A percentile compares a stretch with the other conserved stretches of the same genome.
Conservation (phyloP, 2,888 invertebrate genomes). For the Dexiosoma caninum region DNA sequence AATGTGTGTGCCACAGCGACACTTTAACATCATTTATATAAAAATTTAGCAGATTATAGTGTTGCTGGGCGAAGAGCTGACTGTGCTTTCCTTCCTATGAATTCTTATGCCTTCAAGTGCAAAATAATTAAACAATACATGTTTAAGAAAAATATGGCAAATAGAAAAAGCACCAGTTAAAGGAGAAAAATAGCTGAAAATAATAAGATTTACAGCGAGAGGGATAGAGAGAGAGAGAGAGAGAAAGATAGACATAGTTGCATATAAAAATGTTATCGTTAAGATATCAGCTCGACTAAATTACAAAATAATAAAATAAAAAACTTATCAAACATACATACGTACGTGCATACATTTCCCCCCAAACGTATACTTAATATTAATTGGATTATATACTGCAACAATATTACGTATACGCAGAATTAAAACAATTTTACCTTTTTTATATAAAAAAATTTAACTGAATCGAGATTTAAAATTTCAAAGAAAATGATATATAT, state of each 20-base stretch:
- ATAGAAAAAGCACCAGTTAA: neutral
- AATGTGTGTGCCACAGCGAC: neutral
- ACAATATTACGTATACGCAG: neutral
- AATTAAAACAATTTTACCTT: too few relatives aligned
- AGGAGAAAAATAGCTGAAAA: neutral
- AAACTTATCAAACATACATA: too few relatives aligned
- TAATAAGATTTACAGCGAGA: neutral
- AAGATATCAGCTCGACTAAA: too few relatives aligned
- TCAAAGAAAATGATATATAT: too few relatives aligned
- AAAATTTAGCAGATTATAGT: conserved; percentile 33
- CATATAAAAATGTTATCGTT: too few relatives aligned
- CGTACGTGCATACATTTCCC: too few relatives aligned
- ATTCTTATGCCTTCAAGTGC: neutral
- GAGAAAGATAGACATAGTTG: too few relatives aligned
- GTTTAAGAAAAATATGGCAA: neutral
- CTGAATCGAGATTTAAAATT: too few relatives aligned
- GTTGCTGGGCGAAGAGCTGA: conserved; percentile 19
- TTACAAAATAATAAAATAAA: too few relatives aligned
- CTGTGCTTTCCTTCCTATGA: neutral
- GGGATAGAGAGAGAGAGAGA: too few relatives aligned
- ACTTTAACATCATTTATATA: conserved; percentile 38
- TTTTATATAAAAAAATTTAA: too few relatives aligned
- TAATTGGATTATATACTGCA: neutral
- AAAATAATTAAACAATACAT: conserved; percentile 1
- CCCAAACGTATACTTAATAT: neutral